Evolutionary conservation across 2,797 vertebrate genomes (phyloP), one percentile per base, ranked within the genome.

Genomic region (Sphenodon punctatus): DNA sequence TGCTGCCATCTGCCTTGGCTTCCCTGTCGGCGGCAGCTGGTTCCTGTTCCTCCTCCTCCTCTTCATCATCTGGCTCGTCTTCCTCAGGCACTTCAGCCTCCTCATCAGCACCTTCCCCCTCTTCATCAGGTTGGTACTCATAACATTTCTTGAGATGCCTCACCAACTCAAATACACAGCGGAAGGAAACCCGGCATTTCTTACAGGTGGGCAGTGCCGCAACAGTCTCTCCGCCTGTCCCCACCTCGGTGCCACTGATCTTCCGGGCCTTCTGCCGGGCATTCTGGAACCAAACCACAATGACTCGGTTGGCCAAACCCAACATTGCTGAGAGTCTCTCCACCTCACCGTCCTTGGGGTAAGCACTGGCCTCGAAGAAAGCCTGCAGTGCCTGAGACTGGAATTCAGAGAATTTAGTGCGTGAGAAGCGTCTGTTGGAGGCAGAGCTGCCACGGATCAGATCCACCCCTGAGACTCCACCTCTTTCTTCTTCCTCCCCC

Each of bases 241-340:
- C 69, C 1, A 85, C 87, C 11, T 91, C 90, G 4, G 87, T 92
- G 0, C 83, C 84, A 16, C 91, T 93, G 23, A 87, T 91, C 75
- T 94, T 95, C 10, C 95, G 92, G 13, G 93, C 94, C 75, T 95
- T 95, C 86, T 95, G 95, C 38, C 95, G 94, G 14, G 95, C 94
- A 7, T 95, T 95, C 84, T 95, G 95, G 86, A 95, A 95, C 95
- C 95, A 95, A 5, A 95, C 93, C 3, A 95, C 95, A 6, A 95
- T 89, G 36, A 95, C 94, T 1, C 94, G 82, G 69, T 92, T 93
- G 32, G 94, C 89, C 75, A 95, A 81, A 12, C 93, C 92, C 85
- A 95, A 22, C 49, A 95, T 84, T 20, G 39, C 71, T 4, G 94
- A 91, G 0, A 95, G 87, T 12, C 78, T 87, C 48, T 95, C 94